These are phyloP conservation scores for Eledone cirrhosa DNA, from an alignment of 2,888 invertebrate genomes.

Conservation along the genomic window DNA sequence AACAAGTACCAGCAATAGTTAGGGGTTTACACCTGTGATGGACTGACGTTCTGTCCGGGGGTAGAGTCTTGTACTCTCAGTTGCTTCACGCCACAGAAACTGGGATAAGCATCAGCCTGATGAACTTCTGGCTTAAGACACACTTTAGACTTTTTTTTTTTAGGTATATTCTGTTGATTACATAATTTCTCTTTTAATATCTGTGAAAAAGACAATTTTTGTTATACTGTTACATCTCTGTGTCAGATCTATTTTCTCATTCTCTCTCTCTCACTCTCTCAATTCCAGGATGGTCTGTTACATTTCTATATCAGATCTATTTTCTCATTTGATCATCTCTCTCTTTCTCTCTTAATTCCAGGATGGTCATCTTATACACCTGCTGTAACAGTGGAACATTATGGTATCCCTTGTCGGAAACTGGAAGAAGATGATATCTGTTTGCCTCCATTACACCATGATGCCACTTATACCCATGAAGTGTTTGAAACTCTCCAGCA, in stretches of 20 bases:
- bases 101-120: too few species aligned
- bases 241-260: not conserved
- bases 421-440: conserved; percentile 67
- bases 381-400: conserved; percentile 63
- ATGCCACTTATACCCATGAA: conserved; percentile 55
- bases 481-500: conserved; percentile 43
- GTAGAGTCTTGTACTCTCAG: too few species aligned
- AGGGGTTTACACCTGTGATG: too few species aligned
- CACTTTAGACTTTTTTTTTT: too few species aligned
- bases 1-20: too few species aligned
- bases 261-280: not conserved
- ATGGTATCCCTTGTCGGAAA: conserved; percentile 65
- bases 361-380: conserved; percentile 68
- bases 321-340: not conserved
- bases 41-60: too few species aligned
- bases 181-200: too few species aligned
- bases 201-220: too few species aligned
- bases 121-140: too few species aligned
- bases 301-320: not conserved
- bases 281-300: conserved; percentile 65
- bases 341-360: conserved; percentile 38
- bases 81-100: too few species aligned
- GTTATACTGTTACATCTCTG: too few species aligned
- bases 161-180: too few species aligned
- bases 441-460: conserved; percentile 56